Evolutionary conservation across 2,888 invertebrate species (phyloP).

Genomic region (Trichogramma dendrolimi): DNA sequence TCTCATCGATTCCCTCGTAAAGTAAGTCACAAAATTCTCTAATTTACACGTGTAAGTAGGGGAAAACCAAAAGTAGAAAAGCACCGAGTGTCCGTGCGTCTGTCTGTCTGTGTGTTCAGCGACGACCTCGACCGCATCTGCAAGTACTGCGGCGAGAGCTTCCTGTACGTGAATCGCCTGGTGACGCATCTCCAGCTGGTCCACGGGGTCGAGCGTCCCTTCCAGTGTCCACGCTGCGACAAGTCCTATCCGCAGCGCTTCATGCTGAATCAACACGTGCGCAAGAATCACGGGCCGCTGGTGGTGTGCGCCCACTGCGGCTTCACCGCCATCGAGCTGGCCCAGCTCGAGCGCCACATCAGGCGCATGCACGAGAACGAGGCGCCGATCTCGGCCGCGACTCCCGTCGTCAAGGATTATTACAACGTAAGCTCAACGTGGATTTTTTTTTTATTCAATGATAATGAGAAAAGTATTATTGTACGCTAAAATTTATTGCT

Average conservation of each 20-base stretch:
- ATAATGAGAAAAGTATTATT: too few relatives aligned
- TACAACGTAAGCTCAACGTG: not conserved
- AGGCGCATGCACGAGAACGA: conserved; percentile 35
- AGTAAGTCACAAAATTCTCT: conserved; percentile 11
- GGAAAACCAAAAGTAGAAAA: not conserved
- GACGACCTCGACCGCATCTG: conserved; percentile 39
- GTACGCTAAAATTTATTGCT: too few relatives aligned
- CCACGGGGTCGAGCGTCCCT: conserved; percentile 43
- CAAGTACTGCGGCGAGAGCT: conserved; percentile 41
- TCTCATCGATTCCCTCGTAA: conserved; percentile 19
- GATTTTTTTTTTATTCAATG: not conserved
- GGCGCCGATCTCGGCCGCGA: conserved; percentile 29
- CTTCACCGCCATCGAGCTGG: conserved; percentile 39
- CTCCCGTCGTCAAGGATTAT: not conserved
- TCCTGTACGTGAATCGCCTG: conserved; percentile 41
- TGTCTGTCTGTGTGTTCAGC: conserved; percentile 3
- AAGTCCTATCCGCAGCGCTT: conserved; percentile 43
- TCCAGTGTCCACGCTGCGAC: conserved; percentile 40
- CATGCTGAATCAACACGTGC: conserved; percentile 43
- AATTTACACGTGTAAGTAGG: not conserved
- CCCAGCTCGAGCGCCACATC: conserved; percentile 39
- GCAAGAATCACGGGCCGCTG: conserved; percentile 40
- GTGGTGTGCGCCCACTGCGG: conserved; percentile 38
- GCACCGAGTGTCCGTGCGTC: not conserved
- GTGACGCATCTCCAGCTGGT: conserved; percentile 41